Evolutionary conservation across 2,797 vertebrate species (phyloP), one percentile per base, ranked within the genome.

Genomic region (Psittacula echo): DNA sequence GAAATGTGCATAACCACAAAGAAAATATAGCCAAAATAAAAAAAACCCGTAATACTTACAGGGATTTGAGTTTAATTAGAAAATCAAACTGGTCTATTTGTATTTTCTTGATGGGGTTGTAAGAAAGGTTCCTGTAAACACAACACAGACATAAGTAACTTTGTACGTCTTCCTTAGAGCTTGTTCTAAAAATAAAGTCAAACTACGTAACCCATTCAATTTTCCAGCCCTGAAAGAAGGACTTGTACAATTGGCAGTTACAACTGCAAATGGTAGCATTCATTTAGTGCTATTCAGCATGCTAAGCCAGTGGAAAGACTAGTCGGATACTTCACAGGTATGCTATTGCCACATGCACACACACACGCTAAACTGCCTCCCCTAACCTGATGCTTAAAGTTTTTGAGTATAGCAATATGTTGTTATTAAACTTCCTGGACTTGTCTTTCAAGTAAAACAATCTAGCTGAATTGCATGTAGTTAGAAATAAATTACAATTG

Each of bases 31-130:
- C 23, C 92, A 64, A 87, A 65, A 54, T 23, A 62, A 62, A 10
- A 76, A 76, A 51, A 67, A 41, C 22, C 58, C 61, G 58, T 39
- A 39, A 93, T 96, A 99, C 99, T 99, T 98, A 99, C 99, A 99
- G 94, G 62, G 99, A 99, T 94, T 99, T 99, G 81, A 99, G 98
- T 93, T 98, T 99, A 92, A 97, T 87, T 91, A 99, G 91, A 93
- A 98, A 98, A 97, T 99, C 99, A 97, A 99, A 99, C 97, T 99
- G 99, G 85, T 99, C 98, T 83, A 96, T 95, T 94, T 98, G 98
- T 91, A 99, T 98, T 97, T 99, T 98, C 97, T 98, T 93, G 53
- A 99, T 98, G 34, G 99, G 99, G 87, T 99, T 99, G 96, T 99
- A 98, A 11, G 99, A 99, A 97, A 99, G 98, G 92, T 99, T 99